phyloP scores from a whole-genome alignment of 2,113 vertebrate genomes.

The Mesocricetus auratus region DNA sequence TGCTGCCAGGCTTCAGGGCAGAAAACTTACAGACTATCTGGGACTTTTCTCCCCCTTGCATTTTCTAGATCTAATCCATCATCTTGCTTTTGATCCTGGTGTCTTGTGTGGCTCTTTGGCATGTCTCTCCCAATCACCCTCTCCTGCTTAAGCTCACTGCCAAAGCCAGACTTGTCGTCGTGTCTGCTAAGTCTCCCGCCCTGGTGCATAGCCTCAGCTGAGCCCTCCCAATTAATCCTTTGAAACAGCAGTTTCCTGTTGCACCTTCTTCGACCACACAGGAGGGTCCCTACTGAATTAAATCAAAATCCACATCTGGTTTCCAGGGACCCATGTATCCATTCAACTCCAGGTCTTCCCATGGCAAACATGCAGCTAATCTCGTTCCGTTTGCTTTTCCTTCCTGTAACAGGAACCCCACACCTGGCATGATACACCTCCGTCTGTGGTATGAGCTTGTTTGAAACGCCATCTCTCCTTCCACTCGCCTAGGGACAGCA shows the following conservation, averaged over 20 bases:
- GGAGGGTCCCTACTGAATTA: neutral
- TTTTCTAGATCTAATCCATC: neutral
- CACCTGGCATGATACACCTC: neutral
- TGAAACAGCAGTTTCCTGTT: neutral
- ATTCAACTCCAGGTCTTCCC: neutral
- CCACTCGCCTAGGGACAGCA: neutral
- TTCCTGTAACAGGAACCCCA: neutral
- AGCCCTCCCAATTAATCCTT: neutral
- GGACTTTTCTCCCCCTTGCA: neutral
- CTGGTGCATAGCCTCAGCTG: neutral
- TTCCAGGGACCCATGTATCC: neutral
- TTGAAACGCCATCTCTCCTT: conserved; percentile 1
- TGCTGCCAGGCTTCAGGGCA: neutral
- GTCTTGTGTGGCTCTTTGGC: neutral
- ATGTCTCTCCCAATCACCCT: neutral
- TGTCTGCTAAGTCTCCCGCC: neutral
- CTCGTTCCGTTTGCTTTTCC: neutral
- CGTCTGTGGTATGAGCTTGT: neutral
- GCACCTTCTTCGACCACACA: neutral
- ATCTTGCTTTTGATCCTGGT: neutral
- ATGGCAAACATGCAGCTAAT: neutral
- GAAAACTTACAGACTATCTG: neutral
- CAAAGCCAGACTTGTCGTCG: neutral
- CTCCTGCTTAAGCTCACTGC: neutral
- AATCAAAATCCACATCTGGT: neutral